phyloP scores from a whole-genome alignment of 2,888 invertebrate species.

The Netelia inedita region DNA sequence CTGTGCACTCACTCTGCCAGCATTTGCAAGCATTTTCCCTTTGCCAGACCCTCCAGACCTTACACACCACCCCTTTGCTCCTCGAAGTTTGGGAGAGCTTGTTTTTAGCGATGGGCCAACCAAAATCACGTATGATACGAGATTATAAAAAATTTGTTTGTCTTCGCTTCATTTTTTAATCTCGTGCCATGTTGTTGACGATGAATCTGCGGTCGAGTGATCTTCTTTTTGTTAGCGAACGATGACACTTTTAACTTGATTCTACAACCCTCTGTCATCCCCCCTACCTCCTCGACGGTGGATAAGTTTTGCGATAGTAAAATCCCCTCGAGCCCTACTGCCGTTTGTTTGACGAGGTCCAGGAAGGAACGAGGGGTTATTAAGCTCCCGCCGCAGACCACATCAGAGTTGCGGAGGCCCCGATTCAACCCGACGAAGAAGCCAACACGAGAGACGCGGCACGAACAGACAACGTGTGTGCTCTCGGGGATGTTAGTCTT shows the following conservation, averaged over 20 bases:
- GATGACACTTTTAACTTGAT: constrained; percentile 46
- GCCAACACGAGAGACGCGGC: constrained; percentile 76
- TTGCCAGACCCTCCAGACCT: constrained; percentile 10
- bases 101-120: constrained; percentile 1
- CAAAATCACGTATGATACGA: constrained; percentile 6
- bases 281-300: neutral
- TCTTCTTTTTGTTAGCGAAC: constrained; percentile 29
- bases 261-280: constrained; percentile 36
- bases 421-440: constrained; percentile 40
- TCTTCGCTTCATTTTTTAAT: neutral
- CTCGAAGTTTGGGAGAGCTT: constrained; percentile 15
- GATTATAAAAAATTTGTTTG: constrained; percentile 13
- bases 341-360: constrained; percentile 83
- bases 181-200: neutral
- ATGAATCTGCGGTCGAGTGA: neutral
- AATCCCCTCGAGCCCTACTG: constrained; percentile 71
- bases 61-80: neutral
- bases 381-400: constrained; percentile 83
- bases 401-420: constrained; percentile 78
- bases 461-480: constrained; percentile 32
- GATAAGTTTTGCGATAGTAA: neutral
- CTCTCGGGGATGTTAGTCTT: constrained; percentile 79
- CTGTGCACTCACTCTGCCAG: constrained; percentile 63
- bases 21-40: constrained; percentile 61
- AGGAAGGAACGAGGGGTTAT: constrained; percentile 82